Evolutionary conservation across 1,140 invertebrate species (phyloP), one percentile per base, ranked within the genome.

Genomic region (Ceratitis capitata): DNA sequence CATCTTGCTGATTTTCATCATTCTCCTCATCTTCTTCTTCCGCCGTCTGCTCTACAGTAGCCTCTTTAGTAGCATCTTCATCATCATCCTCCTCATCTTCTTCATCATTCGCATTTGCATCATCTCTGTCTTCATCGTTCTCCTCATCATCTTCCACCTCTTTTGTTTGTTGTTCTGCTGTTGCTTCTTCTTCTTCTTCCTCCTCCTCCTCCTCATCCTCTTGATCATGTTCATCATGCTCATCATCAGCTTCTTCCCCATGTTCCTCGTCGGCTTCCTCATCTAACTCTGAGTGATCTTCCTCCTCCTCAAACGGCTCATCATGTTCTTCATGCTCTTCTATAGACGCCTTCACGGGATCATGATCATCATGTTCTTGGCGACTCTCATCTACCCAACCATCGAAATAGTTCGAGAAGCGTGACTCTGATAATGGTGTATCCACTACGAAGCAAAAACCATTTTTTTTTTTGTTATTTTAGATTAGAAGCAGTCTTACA

Each of bases 371-470:
- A 84, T 94, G 93, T 85, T 93, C 92, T 84, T 92, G 92, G 16
- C 93, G 90, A 86, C 92, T 90, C 88, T 96, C 95, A 87, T 96
- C 96, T n/a, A 96, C 93, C 95, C 95, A 96, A 14, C 95, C 95
- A 89, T 96, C 95, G 86, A 97, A 95, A 58, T 95, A 93, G 88
- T 94, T 94, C 14, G 96, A 95, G 92, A 95, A 96, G 47, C 94
- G 93, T 32, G 95, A 96, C 88, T 96, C 94, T 14, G 93, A 93
- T 86, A 95, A 88, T 51, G 95, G 94, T 35, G 94, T 95, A 89
- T 96, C 95, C 88, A 96, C 96, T 96, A 87, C 84, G 86, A 86
- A 86, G 56, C 26, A 84, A 10, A n/a, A n/a, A n/a, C n/a, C n/a
- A n/a, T n/a, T n/a, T n/a, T n/a, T n/a, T n/a, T n/a, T n/a, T n/a